Evolutionary conservation across 2,888 invertebrate genomes (phyloP), one percentile per base, ranked within the genome.

Genomic region (Metopia argyrocephala): DNA sequence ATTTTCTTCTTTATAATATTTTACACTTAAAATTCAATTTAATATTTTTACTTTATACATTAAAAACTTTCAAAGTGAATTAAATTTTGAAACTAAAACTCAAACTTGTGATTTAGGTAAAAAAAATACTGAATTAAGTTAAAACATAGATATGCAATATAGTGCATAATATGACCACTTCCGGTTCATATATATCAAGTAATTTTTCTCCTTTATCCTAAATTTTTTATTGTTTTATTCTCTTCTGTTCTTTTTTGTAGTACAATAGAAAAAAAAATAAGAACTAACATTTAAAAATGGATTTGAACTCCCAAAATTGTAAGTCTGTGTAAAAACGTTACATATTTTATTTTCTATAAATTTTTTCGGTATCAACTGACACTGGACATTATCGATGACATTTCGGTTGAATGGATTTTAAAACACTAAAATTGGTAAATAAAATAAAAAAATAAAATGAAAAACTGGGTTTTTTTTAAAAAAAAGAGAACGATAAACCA

Each of bases 361-460:
- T 64, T 64, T 69, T 28, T 38, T 15, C 9, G 38, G n/a, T 12
- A 65, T 52, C 59, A 27, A 56, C 50, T 74, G 61, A 69, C 64
- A 79, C 28, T 62, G 50, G 48, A 68, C 38, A 73, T 78, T 81
- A 78, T 81, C 81, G 78, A 81, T 74, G 76, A 78, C 78, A 65
- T 76, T 81, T 78, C 70, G 74, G 57, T 74, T 78, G 78, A 78
- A 78, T 81, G 78, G 74, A 59, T 81, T 76, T 80, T 25, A 56
- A 74, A 74, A 74, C 59, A 76, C 73, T 80, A 65, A 80, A 73
- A 61, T 71, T 76, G 65, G 28, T 25, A 38, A 66, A 52, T 59
- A 57, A n/a, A 18, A 27, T 25, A 38, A 20, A n/a, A 31, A 31
- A 28, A 25, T 12, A 20, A 5, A 46, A 52, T 12, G 2, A 31